Percentiles rank a stretch among this genome's conserved stretches.
Evolutionary conservation across 2,113 vertebrate species (phyloP).

Genomic region (Podarcis cretensis): DNA sequence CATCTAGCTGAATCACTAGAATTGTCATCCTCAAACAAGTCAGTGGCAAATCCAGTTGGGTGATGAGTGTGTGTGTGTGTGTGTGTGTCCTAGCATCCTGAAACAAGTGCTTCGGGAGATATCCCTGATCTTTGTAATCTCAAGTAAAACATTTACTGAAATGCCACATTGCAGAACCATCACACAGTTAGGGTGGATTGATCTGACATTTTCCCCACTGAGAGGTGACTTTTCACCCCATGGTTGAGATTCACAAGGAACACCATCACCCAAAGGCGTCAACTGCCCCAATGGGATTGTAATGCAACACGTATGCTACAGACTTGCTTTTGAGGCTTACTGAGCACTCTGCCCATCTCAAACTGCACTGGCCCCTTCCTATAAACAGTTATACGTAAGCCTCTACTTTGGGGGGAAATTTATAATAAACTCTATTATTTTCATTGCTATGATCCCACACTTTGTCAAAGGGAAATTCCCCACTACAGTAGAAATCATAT

Average conservation of each 20-base stretch:
- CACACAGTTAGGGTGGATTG: neutral
- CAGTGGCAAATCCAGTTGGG: slow-evolving; percentile 18
- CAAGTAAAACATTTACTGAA: neutral
- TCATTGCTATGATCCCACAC: no score
- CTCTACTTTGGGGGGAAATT: neutral
- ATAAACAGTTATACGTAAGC: neutral
- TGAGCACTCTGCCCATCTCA: neutral
- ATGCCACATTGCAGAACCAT: neutral
- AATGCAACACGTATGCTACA: neutral
- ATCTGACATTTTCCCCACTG: neutral
- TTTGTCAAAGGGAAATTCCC: no score
- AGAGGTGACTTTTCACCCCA: neutral
- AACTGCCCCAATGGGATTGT: neutral
- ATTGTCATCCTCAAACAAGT: neutral
- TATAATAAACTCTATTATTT: no score
- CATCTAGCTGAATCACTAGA: neutral
- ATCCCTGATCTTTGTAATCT: neutral
- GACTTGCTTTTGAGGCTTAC: neutral
- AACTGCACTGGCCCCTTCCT: neutral
- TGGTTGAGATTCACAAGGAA: neutral
- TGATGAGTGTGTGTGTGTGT: neutral
- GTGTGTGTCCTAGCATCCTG: neutral
- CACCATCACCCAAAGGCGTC: neutral
- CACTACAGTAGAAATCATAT: no score
- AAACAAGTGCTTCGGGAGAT: neutral